Base-by-base conservation (phyloP, 1,140 invertebrate genomes). In the Zeugodacus cucurbitae region DNA sequence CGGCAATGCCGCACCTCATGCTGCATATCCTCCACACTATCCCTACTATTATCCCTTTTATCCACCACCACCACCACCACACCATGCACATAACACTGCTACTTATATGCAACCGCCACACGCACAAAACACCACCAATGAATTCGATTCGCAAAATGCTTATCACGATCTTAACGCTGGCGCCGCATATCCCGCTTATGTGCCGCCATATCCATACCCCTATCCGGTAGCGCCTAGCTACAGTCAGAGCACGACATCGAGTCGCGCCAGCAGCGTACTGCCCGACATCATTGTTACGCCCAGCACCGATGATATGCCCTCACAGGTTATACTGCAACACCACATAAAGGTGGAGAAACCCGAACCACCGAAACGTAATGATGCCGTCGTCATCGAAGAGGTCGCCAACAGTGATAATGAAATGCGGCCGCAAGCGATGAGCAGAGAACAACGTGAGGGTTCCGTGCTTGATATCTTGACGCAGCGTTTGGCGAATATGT, bases 201-300 rank as follows among this genome's bases (percentile, higher is more conserved):
- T 82, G 74, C 90, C 91, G 8, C 90, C 90, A 44, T 92, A 92
- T 86, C 59, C 88, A 29, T 87, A 88, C 37, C 89, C 91, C 17
- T 92, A 93, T 88, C 90, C 92, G 2, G 92, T 92, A 8, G 91
- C 91, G 0, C 91, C 92, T 3, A 93, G 92, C 41, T 91, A 90
- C 41, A 91, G 92, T 48, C 91, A 92, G 82, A 91, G 90, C 41
- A 89, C 89, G 2, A 89, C 37, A 8, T 78, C 91, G 29, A 93
- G 91, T 88, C 90, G 91, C 22, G 91, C 91, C 26, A 92, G 92
- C 59, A 93, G 92, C 41, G 90, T 91, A 0, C 74, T 92, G 11
- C 92, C 92, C 8, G 91, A 93, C 58, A 93, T 93, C 34, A 93
- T 93, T 8, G 91, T 93, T 32, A 93, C 92, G 0, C 92, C 92